Conservation (phyloP, 1,140 invertebrate species). For the Caerostris extrusa region DNA sequence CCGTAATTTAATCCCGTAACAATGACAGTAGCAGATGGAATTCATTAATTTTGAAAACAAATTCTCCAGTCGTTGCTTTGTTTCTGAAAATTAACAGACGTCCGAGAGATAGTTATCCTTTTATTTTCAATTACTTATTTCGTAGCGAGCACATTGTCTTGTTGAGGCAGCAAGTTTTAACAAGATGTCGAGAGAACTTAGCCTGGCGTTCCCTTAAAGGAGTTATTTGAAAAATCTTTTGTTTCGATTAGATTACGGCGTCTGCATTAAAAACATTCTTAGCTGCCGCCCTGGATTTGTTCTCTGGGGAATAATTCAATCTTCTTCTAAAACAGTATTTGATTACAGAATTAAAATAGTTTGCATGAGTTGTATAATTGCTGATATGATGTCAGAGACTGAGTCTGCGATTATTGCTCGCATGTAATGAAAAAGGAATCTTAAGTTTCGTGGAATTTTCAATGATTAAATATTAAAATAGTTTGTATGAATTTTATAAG, state of each 20-base stretch:
- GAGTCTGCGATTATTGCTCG: no score
- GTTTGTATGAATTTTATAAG: no score
- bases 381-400: no score
- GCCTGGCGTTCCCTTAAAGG: background rate
- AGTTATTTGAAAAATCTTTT: constrained; percentile 47
- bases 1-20: constrained; percentile 59
- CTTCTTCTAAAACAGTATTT: background rate
- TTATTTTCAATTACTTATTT: constrained; percentile 65
- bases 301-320: background rate
- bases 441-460: no score
- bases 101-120: constrained; percentile 60
- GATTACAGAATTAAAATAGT: background rate
- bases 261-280: background rate
- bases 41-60: constrained; percentile 62
- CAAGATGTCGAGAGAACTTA: constrained; percentile 31
- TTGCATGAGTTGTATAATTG: background rate
- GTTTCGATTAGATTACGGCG: constrained; percentile 37
- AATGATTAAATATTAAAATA: no score
- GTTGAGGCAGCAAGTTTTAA: background rate
- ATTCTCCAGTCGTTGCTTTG: constrained; percentile 33
- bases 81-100: constrained; percentile 51
- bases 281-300: background rate
- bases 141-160: constrained; percentile 16
- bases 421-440: no score
- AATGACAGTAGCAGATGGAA: constrained; percentile 52